Evolutionary conservation across 1,140 invertebrate species (phyloP), one percentile per base, ranked within the genome.

Genomic region (Sycophaga agraensis): DNA sequence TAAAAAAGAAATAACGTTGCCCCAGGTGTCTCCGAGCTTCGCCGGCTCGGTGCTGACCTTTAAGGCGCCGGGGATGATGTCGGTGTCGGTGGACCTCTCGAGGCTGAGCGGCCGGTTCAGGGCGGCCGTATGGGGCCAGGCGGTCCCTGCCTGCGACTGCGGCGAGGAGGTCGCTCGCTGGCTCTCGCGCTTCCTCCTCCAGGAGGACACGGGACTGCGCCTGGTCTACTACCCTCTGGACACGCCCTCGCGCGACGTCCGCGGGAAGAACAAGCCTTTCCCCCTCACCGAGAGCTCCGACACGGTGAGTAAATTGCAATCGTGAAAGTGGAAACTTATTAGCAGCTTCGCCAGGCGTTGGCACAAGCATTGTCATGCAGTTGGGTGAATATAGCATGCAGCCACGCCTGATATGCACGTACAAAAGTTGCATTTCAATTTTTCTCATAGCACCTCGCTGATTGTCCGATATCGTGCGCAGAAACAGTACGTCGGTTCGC

Each of bases 141-240:
- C 76, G 0, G 72, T 87, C 4, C 69, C 80, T 17, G 81, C 78
- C 0, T 80, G 84, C 40, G 87, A 88, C 60, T 88, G 86, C 55
- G 86, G 87, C 16, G 82, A 85, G 46, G 85, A 86, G 60, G 79
- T 79, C 19, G 84, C 86, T 4, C 73, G 73, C 11, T 88, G 86
- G 86, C 71, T 87, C 53, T 87, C 86, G 0, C 74, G 83, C 43
- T 85, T 81, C 62, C 75, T 88, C 53, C 67, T 86, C 4, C 77
- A 82, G 50, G 78, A 84, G 56, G 82, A 85, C 26, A 66, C 64
- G 4, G 86, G 85, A 6, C 65, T 87, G 1, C 76, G 82, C 53
- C 68, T 88, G 19, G 84, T 84, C 1, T 86, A 84, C 67, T 86
- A 87, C 68, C 82, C 84, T 8, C 71, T 82, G 34, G 75, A 84